Evolutionary conservation across 2,797 vertebrate genomes (phyloP), one percentile per base, ranked within the genome.

Genomic region (Melanotaenia nigrans): DNA sequence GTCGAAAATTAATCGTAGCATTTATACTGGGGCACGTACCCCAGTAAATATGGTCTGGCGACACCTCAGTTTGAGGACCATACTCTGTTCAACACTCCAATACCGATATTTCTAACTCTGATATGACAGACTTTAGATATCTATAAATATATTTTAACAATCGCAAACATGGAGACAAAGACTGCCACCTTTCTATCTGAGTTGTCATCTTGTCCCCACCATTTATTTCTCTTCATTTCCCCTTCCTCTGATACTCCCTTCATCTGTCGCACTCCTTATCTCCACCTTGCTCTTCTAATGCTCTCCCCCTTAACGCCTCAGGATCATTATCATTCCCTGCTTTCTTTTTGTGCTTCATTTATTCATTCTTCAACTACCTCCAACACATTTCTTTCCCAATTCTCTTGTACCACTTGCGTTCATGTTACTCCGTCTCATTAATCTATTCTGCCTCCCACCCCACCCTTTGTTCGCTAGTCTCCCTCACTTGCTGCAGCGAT

Each of bases 161-260:
- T 5, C 4, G 42, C 16, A 45, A 45, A 45, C 16, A 8, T 40
- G 36, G 42, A 72, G 47, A 85, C 56, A 81, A 81, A 77, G 64
- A 82, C 71, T 68, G 77, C 74, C 73, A 86, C 80, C 73, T 77
- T 83, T 83, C 71, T 87, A 90, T 90, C 90, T 77, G 51, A n/a
- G 59, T 87, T 92, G 91, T 90, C 89, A 90, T 91, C 89, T 87
- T 85, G 87, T 91, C 82, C 75, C 73, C 73, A 57, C 75, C 77
- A 80, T 83, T 85, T 76, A 81, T 83, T 88, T 81, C 35, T 71
- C 59, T 45, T 32, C 3, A 57, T 81, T 87, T 77, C 81, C 61
- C 45, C 65, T 79, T 77, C 24, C 68, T 65, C 32, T 2, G 20
- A 30, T 75, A 66, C 75, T 65, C 64, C 64, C 76, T 73, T 85